phyloP scores from a whole-genome alignment of 2,888 invertebrate genomes.

The Drosophila incognita region DNA sequence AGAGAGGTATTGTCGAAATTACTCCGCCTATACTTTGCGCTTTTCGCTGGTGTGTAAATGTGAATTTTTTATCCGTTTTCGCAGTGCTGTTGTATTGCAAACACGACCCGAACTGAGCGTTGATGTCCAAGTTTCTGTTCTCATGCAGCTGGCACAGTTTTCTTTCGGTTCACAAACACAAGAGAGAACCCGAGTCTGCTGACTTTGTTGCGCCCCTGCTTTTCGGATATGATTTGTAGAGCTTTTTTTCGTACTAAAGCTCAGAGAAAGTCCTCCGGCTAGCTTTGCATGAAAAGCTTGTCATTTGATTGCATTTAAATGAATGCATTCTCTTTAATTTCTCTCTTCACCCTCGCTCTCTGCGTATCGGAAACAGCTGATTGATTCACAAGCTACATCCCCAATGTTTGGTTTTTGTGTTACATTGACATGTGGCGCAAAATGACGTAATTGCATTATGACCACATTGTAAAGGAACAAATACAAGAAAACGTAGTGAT shows the following conservation, averaged over 20 bases:
- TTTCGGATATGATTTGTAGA: conserved; percentile 52
- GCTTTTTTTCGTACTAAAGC: conserved; percentile 64
- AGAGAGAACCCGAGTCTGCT: conserved; percentile 23
- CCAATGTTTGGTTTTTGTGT: conserved; percentile 27
- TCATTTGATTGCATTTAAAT: conserved; percentile 39
- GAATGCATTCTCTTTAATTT: conserved; percentile 31
- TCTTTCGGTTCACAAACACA: conserved; percentile 43
- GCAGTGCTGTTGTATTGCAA: conserved; percentile 84
- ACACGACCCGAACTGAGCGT: conserved; percentile 84
- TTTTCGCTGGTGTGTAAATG: conserved; percentile 18
- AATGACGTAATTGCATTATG: conserved; percentile 66
- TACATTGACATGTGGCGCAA: conserved; percentile 41
- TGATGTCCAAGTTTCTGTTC: conserved; percentile 78
- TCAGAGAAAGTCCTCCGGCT: conserved; percentile 48
- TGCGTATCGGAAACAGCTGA: conserved; percentile 57
- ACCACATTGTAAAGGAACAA: conserved; percentile 21
- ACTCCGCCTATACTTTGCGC: conserved; percentile 54
- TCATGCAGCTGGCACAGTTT: conserved; percentile 75
- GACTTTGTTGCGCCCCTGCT: conserved; percentile 64
- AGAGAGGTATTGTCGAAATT: conserved; percentile 50
- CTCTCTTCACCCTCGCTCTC: neutral
- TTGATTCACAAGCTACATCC: conserved; percentile 28
- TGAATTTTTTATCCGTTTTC: conserved; percentile 64
- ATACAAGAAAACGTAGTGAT: neutral
- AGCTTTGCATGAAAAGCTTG: conserved; percentile 59